Base-by-base conservation (phyloP, 64 coral and sea anemone species). In the Montipora sp. region DNA sequence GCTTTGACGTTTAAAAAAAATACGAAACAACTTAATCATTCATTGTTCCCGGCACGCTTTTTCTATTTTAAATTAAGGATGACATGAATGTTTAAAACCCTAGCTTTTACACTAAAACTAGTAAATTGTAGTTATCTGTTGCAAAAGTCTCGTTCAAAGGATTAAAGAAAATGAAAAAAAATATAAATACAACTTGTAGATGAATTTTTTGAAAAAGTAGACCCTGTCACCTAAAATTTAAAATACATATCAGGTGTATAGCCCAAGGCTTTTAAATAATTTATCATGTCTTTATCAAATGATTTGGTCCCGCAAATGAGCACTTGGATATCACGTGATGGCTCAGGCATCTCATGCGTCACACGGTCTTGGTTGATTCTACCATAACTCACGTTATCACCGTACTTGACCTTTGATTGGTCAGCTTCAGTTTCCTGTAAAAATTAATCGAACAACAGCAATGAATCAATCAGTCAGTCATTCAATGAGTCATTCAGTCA, bases 271-370 rank as follows among this genome's bases (percentile, higher is more conserved):
- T 87, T 51, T 11, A 97, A 73, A 77, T 89, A 76, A 21, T 97
- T 97, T 48, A 97, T 97, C 95, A 97, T 97, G 78, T 97, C 95
- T 79, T 97, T 97, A 18, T 97, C 95, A 92, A 97, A 97, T 4
- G 95, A 97, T 71, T 90, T 94, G 2, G 95, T 97, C 18, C 95
- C 95, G 76, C 95, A 97, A 53, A 97, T 94, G 3, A 97, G 75
- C 74, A 97, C 63, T 51, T 75, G 85, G 20, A 94, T 27, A 19
- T 81, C 77, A 48, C 87, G 20, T 59, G 69, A 53, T 18, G 95
- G 92, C 53, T 81, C 76, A 24, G 92, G 95, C 24, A 94, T 71
- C 59, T 94, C 83, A 65, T 66, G 83, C 15, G 83, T 83, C n/a
- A 94, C 78, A 12, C 92, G 58, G 47, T 94, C 89, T 63, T 92